Evolutionary conservation across 2,797 vertebrate genomes (phyloP).

Genomic region (Enteromius trimaculatus): DNA sequence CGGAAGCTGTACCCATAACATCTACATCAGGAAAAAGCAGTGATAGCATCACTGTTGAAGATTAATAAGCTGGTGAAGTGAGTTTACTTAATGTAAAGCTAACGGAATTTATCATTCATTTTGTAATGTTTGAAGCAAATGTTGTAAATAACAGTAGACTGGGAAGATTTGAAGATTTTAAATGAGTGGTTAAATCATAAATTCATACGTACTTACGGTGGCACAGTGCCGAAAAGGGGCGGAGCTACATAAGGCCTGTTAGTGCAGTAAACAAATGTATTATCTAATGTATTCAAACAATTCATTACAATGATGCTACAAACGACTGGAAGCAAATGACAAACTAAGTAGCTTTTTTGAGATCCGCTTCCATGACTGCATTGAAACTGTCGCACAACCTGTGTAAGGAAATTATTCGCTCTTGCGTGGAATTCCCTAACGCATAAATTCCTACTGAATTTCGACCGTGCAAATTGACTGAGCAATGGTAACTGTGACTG

Average conservation of each 20-base stretch:
- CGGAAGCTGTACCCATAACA: too few relatives aligned
- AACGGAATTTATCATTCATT: background rate
- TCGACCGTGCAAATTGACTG: background rate
- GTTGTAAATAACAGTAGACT: background rate
- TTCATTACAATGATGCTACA: too few relatives aligned
- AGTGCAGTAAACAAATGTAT: background rate
- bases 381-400: too few relatives aligned
- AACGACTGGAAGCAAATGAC: background rate
- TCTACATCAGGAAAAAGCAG: too few relatives aligned
- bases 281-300: too few relatives aligned
- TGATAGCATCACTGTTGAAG: background rate
- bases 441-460: too few relatives aligned
- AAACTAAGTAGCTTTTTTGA: background rate
- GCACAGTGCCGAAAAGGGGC: background rate
- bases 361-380: background rate
- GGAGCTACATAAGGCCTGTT: background rate
- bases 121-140: background rate
- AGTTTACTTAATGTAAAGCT: background rate
- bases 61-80: background rate
- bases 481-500: background rate
- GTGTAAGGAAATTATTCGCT: background rate
- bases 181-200: background rate
- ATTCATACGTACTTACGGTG: background rate
- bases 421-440: background rate
- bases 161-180: background rate